These are phyloP conservation scores for Papilio protenor DNA, from an alignment of 2,888 invertebrate species.

Conservation along the genomic window DNA sequence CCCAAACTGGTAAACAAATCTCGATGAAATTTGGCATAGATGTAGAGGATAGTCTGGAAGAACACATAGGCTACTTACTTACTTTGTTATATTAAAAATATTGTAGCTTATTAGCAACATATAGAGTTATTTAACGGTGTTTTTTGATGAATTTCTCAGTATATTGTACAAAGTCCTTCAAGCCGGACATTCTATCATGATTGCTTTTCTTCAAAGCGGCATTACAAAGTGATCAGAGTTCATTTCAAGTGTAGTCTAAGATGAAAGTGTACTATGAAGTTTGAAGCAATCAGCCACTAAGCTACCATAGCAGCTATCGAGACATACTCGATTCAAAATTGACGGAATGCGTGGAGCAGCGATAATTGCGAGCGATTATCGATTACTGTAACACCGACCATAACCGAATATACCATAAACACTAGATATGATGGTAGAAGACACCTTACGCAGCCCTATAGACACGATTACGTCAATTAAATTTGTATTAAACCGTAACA, in stretches of 20 bases:
- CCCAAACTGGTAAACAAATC: no score
- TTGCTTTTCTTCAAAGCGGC: not conserved
- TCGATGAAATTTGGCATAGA: no score
- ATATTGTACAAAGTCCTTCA: not conserved
- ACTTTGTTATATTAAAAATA: no score
- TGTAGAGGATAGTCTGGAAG: no score
- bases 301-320: constrained; percentile 16
- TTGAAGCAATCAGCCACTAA: not conserved
- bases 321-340: constrained; percentile 12
- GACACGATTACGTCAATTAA: constrained; percentile 19
- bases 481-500: constrained; percentile 25
- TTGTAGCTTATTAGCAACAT: not conserved
- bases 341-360: constrained; percentile 27
- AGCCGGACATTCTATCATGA: not conserved
- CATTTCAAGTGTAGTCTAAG: not conserved
- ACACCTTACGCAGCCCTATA: not conserved
- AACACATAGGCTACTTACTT: no score
- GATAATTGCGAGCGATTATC: constrained; percentile 34
- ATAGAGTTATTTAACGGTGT: not conserved
- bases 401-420: constrained; percentile 27
- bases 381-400: constrained; percentile 14
- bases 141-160: not conserved
- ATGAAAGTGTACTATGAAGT: constrained; percentile 1
- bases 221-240: not conserved
- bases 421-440: constrained; percentile 18